Base-by-base conservation (phyloP, 2,888 invertebrate species). In the Opisthograptis luteolata region DNA sequence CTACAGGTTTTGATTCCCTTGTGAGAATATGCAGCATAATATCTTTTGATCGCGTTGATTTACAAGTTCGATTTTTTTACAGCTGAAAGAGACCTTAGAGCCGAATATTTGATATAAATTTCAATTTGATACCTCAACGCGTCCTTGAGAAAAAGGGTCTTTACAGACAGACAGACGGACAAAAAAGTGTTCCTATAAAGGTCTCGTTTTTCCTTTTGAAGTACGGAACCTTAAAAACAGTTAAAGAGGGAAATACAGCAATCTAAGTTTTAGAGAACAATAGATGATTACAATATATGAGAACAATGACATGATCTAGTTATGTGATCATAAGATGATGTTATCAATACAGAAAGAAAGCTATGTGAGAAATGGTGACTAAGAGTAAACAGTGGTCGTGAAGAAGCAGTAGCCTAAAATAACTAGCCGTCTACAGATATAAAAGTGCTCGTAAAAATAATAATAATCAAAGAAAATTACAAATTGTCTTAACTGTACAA, bases 401-500 rank as follows among this genome's bases (percentile, higher is more conserved):
- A 30, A 40, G 14, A 47, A 40, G 28, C 28, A 10, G 12, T 28
- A 22, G 22, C 34, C 28, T n/a, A 41, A 47, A 39, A 37, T 4
- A 22, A 43, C 25, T 22, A 28, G 9, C 12, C 14, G 17, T 17
- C 36, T 42, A 49, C 42, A 25, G 12, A 25, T 31, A 13, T 32
- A 40, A n/a, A 25, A 35, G 43, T 34, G 30, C 39, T 40, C 12
- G 31, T 51, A 39, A 28, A 39, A 42, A 41, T 28, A 50, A 53
- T 52, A 31, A 41, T 28, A 50, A 53, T 52, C 27, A 52, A 51
- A 55, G 30, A 45, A 53, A 48, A 47, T 59, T 62, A 60, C 46
- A 55, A 48, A 52, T 52, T 43, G 44, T 44, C 30, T 41, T 73
- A 76, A 75, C 73, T 68, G 79, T 78, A 73, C 61, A 63, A 64